Evolutionary conservation across 1,140 invertebrate genomes (phyloP), one percentile per base, ranked within the genome.

Genomic region (Lutraria rhynchaena): DNA sequence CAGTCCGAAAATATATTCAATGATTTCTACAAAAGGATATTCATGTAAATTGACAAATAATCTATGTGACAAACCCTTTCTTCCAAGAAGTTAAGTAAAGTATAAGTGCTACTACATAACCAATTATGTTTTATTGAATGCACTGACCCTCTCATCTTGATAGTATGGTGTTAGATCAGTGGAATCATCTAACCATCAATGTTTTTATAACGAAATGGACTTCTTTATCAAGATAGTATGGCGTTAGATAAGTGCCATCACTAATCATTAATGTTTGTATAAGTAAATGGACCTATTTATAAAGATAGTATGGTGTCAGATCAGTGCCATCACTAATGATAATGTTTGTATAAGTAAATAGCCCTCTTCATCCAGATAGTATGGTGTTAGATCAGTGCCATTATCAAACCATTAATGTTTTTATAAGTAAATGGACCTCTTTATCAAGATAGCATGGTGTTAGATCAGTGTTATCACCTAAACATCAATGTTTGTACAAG

Each of bases 141-240:
- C n/a, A n/a, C n/a, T n/a, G n/a, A n/a, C n/a, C n/a, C n/a, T n/a
- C n/a, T n/a, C n/a, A n/a, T n/a, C 44, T n/a, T 11, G 24, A 17
- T 3, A 61, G 31, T 61, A 61, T 61, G 58, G 31, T 37, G 31
- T 27, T 2, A 27, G 13, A 61, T 35, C 15, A 19, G 22, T 27
- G 33, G 17, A 15, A 61, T 37, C 31, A n/a, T 61, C 31, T 11
- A 9, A 35, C 11, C 22, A 31, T 7, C 7, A 24, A n/a, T n/a
- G n/a, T n/a, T n/a, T n/a, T n/a, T n/a, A n/a, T n/a, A n/a, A n/a
- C n/a, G n/a, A n/a, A n/a, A n/a, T n/a, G n/a, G n/a, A n/a, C n/a
- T n/a, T n/a, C n/a, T n/a, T n/a, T n/a, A n/a, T n/a, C 44, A n/a
- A 46, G 24, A 17, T 3, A 61, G 31, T 61, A 61, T 61, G 58